A percentile compares a stretch with the other conserved stretches of the same genome.
These are phyloP conservation scores for Heliconius aoede DNA, from an alignment of 2,888 invertebrate species.

Conservation along the genomic window DNA sequence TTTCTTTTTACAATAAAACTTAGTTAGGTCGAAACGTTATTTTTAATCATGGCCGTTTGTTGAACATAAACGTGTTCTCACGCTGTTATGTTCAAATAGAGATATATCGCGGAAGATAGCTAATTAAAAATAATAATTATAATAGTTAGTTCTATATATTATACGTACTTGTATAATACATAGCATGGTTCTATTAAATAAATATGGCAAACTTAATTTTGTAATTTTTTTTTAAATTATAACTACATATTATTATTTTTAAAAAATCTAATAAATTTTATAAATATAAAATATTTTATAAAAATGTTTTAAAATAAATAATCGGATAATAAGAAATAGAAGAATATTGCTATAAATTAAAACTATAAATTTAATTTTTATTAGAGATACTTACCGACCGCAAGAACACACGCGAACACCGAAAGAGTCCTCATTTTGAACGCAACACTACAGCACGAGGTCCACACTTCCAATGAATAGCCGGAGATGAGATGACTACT, in stretches of 20 bases:
- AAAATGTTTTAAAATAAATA: background rate
- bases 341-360: too few species aligned
- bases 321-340: background rate
- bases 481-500: conserved; percentile 58
- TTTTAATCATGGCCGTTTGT: background rate
- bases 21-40: background rate
- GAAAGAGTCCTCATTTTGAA: conserved; percentile 67
- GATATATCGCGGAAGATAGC: background rate
- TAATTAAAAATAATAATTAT: conserved; percentile 17
- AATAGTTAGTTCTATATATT: background rate
- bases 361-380: background rate
- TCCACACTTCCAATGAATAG: conserved; percentile 65
- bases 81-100: conserved; percentile 21
- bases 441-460: conserved; percentile 63
- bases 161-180: background rate
- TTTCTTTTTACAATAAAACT: background rate
- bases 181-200: background rate
- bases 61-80: background rate
- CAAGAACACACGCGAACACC: conserved; percentile 69
- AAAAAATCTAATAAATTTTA: background rate
- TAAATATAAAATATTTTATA: background rate
- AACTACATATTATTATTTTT: background rate
- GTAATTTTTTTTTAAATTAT: background rate
- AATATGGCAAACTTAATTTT: background rate
- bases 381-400: conserved; percentile 65